Base-by-base conservation (phyloP, 2,797 vertebrate species). In the Gephyroberyx darwinii region DNA sequence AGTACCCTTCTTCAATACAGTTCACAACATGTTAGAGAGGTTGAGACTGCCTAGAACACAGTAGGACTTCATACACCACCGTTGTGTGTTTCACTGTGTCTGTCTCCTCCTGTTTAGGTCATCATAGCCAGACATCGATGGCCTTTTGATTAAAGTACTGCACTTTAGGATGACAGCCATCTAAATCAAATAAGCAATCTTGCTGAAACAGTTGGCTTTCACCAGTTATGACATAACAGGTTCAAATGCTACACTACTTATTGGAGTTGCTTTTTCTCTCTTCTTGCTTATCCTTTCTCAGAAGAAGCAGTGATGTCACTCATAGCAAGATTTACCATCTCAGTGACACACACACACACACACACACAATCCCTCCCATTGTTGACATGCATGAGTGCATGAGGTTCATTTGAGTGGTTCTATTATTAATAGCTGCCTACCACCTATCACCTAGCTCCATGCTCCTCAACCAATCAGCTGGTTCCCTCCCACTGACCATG, bases 341-440 rank as follows among this genome's bases (percentile, higher is more conserved):
- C 26, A 33, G 26, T 33, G 53, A 5, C 20, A 26, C 30, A 55
- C 13, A 55, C 53, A 55, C 13, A 33, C 26, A 55, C 26, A 55
- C 5, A 33, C 26, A 33, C 26, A 55, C 30, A 33, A n/a, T 59
- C 8, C 16, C 33, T 59, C 53, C 43, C 10, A 43, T 77, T 78
- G 76, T 77, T 71, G 51, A 71, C 76, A 54, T 78, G 64, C 60
- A 17, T 52, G 8, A 58, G 13, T 47, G 6, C 9, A 37, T 10
- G 45, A 72, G 41, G 54, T 71, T 83, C 80, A 75, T 53, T 69
- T 54, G 71, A 65, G 51, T 53, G 57, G 52, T 75, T 82, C 65
- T 78, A 67, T 86, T 90, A 85, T 83, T 78, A 86, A 83, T 77
- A 86, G 78, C 75, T 68, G 37, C 50, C 60, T 45, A 39, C 20